Evolutionary conservation across 2,797 vertebrate species (phyloP).

Genomic region (Acropternis orthonyx): DNA sequence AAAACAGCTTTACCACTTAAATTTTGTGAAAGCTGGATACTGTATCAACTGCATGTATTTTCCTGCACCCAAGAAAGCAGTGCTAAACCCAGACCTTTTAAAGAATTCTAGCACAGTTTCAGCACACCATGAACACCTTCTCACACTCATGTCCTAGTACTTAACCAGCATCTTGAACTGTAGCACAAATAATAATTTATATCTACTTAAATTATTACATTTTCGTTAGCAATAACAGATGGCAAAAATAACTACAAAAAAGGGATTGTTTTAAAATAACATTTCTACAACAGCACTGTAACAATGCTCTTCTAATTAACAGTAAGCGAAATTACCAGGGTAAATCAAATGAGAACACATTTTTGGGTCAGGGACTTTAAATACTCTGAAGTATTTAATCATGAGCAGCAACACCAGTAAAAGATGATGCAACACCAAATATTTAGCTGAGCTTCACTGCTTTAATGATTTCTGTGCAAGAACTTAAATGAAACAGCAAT

Average conservation of each 20-base stretch:
- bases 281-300: background rate
- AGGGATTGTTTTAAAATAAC: background rate
- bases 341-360: constrained; percentile 24
- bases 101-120: background rate
- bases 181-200: background rate
- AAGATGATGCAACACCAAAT: constrained; percentile 6
- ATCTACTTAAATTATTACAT: background rate
- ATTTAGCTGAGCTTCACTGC: background rate
- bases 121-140: background rate
- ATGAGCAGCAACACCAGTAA: constrained; percentile 48
- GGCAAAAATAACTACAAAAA: background rate
- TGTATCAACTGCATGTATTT: background rate
- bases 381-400: constrained; percentile 54
- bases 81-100: background rate
- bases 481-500: background rate
- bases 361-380: constrained; percentile 26
- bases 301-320: constrained; percentile 41
- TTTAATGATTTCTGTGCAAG: background rate
- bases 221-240: constrained; percentile 16
- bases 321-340: background rate
- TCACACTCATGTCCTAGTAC: background rate
- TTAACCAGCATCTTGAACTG: background rate
- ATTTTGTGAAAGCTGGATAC: constrained; percentile 18
- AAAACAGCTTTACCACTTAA: constrained; percentile 40
- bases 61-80: background rate